Conservation (phyloP, 2,113 vertebrate genomes). For the Stegastes partitus region DNA sequence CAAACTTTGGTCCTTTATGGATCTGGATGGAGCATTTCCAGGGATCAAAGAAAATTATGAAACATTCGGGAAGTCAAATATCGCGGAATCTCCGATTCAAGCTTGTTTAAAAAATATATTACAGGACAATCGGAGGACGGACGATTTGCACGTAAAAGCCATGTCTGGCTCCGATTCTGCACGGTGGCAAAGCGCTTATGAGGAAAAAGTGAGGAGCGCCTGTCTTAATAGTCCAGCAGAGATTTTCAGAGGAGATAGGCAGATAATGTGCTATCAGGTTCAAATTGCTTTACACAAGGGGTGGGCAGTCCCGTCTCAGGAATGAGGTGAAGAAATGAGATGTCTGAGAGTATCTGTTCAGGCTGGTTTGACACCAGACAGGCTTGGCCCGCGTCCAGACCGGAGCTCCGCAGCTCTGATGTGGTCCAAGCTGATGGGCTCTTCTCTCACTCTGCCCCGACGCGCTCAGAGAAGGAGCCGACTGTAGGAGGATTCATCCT, state of each 20-base stretch:
- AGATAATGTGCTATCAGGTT: conserved; percentile 80
- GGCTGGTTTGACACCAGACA: conserved; percentile 84
- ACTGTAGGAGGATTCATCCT: neutral
- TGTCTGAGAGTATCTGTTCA: conserved; percentile 84
- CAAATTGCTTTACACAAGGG: conserved; percentile 78
- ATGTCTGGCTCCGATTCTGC: conserved; percentile 10
- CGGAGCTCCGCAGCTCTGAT: conserved; percentile 52
- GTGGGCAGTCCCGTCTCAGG: conserved; percentile 80
- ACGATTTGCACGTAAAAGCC: conserved; percentile 49
- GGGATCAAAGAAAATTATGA: conserved; percentile 11
- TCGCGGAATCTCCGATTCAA: conserved; percentile 3
- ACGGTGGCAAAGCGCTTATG: conserved; percentile 12
- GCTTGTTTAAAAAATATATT: neutral
- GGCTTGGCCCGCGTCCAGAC: conserved; percentile 78
- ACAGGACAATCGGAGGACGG: neutral
- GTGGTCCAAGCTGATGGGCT: conserved; percentile 58
- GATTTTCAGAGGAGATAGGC: conserved; percentile 54
- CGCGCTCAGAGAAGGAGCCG: conserved; percentile 32
- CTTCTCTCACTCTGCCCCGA: conserved; percentile 23
- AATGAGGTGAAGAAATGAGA: conserved; percentile 83
- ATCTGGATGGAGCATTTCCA: conserved; percentile 71
- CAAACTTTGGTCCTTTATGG: conserved; percentile 70
- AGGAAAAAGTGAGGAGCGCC: conserved; percentile 15
- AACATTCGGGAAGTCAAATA: conserved; percentile 21
- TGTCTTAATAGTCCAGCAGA: conserved; percentile 54